Conservation (phyloP, 2,888 invertebrate genomes). For the Cosmia trapezina region DNA sequence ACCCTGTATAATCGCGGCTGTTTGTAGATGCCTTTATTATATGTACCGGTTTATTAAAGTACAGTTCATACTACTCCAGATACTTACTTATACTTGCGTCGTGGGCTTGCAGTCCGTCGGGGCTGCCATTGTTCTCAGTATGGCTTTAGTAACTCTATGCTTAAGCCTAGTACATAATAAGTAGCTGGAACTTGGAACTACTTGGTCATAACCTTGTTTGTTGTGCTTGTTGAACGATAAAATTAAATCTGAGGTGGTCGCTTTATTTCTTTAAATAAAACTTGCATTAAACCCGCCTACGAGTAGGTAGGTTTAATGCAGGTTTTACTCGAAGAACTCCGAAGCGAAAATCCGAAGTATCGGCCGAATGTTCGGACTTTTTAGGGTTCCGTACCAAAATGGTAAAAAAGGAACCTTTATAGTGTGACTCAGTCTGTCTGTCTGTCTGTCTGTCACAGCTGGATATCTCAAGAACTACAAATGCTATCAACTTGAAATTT, state of each 20-base stretch:
- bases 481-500: too few species aligned
- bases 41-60: conserved; percentile 70
- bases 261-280: background rate
- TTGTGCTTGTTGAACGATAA: conserved; percentile 20
- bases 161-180: conserved; percentile 70
- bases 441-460: too few species aligned
- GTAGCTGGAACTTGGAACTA: conserved; percentile 49
- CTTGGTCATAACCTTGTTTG: conserved; percentile 55
- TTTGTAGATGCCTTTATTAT: background rate
- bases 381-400: too few species aligned
- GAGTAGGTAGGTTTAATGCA: too few species aligned
- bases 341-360: too few species aligned
- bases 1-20: too few species aligned
- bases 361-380: too few species aligned
- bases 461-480: too few species aligned
- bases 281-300: background rate
- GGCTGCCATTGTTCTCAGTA: conserved; percentile 78
- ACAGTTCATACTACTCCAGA: conserved; percentile 58
- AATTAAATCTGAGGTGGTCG: background rate
- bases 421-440: too few species aligned
- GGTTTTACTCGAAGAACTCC: too few species aligned
- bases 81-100: conserved; percentile 54
- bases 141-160: conserved; percentile 65
- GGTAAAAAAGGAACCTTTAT: too few species aligned
- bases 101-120: conserved; percentile 68